These are phyloP conservation scores for Atethmia centrago DNA, from an alignment of 2,888 invertebrate species.

Conservation along the genomic window DNA sequence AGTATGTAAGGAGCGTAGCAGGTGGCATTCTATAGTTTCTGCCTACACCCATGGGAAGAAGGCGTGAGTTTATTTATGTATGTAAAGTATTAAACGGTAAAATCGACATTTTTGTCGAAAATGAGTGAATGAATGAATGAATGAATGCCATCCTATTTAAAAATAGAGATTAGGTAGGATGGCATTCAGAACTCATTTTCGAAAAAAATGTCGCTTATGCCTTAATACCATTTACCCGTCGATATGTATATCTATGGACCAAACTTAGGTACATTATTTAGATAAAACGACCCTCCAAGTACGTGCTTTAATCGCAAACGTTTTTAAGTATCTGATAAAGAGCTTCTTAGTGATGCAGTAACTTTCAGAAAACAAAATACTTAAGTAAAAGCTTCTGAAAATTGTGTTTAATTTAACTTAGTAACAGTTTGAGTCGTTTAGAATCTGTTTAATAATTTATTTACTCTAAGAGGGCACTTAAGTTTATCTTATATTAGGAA, in stretches of 20 bases:
- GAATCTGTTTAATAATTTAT: constrained; percentile 15
- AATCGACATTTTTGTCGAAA: no score
- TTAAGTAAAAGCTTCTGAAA: neutral
- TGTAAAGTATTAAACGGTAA: no score
- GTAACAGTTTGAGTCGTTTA: neutral
- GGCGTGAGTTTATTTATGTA: no score
- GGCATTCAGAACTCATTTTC: no score
- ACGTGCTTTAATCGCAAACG: neutral
- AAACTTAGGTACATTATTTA: neutral
- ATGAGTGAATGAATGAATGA: no score
- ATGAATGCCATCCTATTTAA: no score
- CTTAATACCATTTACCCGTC: no score
- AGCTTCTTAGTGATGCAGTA: neutral
- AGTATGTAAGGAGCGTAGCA: no score
- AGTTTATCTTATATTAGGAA: constrained; percentile 12
- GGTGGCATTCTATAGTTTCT: no score
- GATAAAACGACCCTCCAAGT: neutral
- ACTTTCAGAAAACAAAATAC: neutral
- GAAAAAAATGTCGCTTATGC: no score
- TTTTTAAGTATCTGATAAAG: neutral
- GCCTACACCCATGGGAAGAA: no score
- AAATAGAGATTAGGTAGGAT: no score
- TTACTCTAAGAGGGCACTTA: neutral
- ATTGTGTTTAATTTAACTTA: constrained; percentile 3
- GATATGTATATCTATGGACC: neutral